phyloP scores from a whole-genome alignment of 2,888 invertebrate genomes.

The Dasysyrphus tricinctus region DNA sequence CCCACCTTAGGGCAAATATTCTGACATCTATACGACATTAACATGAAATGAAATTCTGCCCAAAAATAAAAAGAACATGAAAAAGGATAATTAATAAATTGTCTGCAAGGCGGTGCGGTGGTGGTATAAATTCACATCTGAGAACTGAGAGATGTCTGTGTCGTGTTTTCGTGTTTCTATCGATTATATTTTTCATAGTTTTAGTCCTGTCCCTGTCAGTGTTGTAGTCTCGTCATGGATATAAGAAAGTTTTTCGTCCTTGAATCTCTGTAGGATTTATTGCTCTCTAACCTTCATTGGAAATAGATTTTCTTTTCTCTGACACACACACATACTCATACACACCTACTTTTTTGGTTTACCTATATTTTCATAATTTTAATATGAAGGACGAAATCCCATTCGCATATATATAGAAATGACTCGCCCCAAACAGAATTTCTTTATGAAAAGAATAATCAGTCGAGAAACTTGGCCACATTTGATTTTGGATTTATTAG shows the following conservation, averaged over 20 bases:
- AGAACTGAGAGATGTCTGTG: not conserved
- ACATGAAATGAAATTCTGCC: not conserved
- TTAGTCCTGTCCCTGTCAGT: not conserved
- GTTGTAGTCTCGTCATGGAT: not conserved
- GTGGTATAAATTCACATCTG: not conserved
- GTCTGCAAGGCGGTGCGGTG: not conserved
- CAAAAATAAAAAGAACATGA: not conserved
- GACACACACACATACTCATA: not conserved
- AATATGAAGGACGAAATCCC: not conserved
- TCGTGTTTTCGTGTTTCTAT: not conserved
- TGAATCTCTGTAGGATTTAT: slow-evolving; percentile 9
- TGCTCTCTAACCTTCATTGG: slow-evolving; percentile 4
- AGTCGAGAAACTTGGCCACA: not conserved
- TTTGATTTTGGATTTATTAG: slow-evolving; percentile 8
- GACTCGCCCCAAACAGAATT: not conserved
- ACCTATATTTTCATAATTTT: not conserved
- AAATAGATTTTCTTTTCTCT: not conserved
- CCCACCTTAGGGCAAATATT: not conserved
- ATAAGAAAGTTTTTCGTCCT: slow-evolving; percentile 3
- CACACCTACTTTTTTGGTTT: not conserved
- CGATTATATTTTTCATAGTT: not conserved
- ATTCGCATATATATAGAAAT: not conserved
- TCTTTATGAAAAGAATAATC: not conserved
- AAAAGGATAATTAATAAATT: slow-evolving; percentile 18
- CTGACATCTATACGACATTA: not conserved